phyloP scores from a whole-genome alignment of 2,797 vertebrate genomes.

The Momotus momota region DNA sequence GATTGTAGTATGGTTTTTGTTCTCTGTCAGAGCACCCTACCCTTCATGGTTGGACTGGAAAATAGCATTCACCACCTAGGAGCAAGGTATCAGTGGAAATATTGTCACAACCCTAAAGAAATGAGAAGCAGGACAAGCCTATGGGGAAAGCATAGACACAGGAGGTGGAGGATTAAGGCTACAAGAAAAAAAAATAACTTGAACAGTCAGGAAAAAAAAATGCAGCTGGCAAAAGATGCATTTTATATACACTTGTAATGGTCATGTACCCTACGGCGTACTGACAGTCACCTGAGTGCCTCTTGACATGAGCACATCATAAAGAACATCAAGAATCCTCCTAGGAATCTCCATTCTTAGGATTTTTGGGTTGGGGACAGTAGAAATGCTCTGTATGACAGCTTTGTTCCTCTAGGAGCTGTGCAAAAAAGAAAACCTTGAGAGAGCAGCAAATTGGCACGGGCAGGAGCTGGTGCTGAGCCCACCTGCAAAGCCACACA shows the following conservation, averaged over 20 bases:
- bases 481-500: not conserved
- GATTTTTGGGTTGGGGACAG: not conserved
- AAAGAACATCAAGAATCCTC: not conserved
- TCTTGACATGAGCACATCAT: not conserved
- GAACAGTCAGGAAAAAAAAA: not conserved
- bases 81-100: not conserved
- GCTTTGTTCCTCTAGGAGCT: not conserved
- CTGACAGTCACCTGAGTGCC: not conserved
- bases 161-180: not conserved
- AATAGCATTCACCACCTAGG: not conserved
- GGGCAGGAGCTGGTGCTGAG: not conserved
- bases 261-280: rapidly evolving
- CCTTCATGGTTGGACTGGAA: not conserved
- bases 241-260: rapidly evolving
- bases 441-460: not conserved
- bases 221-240: not conserved
- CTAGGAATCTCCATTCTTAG: not conserved
- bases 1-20: not conserved
- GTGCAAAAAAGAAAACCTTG: not conserved
- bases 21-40: not conserved
- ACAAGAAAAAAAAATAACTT: not conserved
- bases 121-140: not conserved
- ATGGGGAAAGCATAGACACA: not conserved
- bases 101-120: not conserved
- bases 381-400: not conserved